Evolutionary conservation across 2,888 invertebrate genomes (phyloP), one percentile per base, ranked within the genome.

Genomic region (Lasioglossum pauxillum): DNA sequence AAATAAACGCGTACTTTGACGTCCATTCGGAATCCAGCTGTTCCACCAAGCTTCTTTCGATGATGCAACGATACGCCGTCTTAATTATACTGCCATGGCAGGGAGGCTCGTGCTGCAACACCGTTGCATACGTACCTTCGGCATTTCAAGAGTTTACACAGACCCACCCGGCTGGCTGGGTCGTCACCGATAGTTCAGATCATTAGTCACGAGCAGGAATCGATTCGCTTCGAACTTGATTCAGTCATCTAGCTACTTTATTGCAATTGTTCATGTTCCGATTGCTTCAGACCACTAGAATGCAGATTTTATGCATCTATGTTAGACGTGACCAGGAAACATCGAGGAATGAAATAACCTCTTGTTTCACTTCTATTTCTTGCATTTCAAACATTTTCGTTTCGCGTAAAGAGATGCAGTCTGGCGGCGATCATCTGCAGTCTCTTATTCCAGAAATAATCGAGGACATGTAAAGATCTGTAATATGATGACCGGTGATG

Each of bases 1-100:
- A 67, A 67, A 67, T 67, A 67, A 67, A 67, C 67, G 35, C 67
- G 67, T 31, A 31, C 35, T 19, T 35, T 35, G 35, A 67, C 67
- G 67, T 67, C 31, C 35, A 19, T 35, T 67, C 35, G 35, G 35
- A 10, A 31, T 19, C 35, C 67, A 19, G 35, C 35, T 67, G 67
- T 35, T 67, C 67, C 67, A 67, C 31, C 67, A 35, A 35, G 31
- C 67, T 76, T 60, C 35, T 27, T 19, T 64, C 76, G 57, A 38
- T 67, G 67, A 67, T 35, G 67, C 67, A 67, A 67, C 35, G 67
- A 67, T 67, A 67, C 31, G 67, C 67, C 67, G 35, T 67, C 35
- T 67, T 67, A 67, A 67, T 67, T 67, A 67, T 35, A 67, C 67
- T 41, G 38, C n/a, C 67, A 67, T 31, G 60, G 27, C 60, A 27